phyloP scores from a whole-genome alignment of 2,797 vertebrate genomes.

The Cyclopterus lumpus region DNA sequence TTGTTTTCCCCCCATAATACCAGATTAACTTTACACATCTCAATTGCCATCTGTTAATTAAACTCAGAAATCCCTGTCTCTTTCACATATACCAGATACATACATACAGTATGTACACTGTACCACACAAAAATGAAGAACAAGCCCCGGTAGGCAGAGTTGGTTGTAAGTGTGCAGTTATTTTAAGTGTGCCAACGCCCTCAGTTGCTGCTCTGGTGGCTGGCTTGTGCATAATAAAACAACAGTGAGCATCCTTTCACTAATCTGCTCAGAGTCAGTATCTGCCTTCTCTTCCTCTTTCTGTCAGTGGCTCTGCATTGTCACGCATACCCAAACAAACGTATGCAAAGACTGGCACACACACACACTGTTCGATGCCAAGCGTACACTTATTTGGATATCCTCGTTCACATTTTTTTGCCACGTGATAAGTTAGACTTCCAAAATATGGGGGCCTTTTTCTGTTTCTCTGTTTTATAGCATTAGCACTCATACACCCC shows the following conservation, averaged over 20 bases:
- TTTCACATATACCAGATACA: conserved; percentile 1
- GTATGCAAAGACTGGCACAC: conserved; percentile 4
- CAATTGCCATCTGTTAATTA: conserved; percentile 68
- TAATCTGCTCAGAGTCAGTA: conserved; percentile 70
- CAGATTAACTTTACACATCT: conserved; percentile 64
- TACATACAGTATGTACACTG: neutral
- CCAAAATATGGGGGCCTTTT: conserved; percentile 2
- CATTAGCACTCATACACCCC: conserved; percentile 25
- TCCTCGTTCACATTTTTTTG: neutral
- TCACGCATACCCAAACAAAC: conserved; percentile 7
- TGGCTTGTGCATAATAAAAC: conserved; percentile 51
- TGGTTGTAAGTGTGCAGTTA: conserved; percentile 48
- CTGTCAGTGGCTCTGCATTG: conserved; percentile 29
- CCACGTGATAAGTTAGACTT: neutral
- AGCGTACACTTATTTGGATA: neutral
- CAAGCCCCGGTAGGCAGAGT: conserved; percentile 21
- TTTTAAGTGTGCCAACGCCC: conserved; percentile 62
- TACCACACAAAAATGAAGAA: conserved; percentile 7
- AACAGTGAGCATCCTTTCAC: conserved; percentile 62
- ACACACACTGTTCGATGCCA: conserved; percentile 18
- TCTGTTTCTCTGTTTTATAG: conserved; percentile 24
- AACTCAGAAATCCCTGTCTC: conserved; percentile 19
- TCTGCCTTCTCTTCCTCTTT: conserved; percentile 65
- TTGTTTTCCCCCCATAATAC: conserved; percentile 49
- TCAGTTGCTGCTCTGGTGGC: conserved; percentile 35